Percentiles rank a stretch among this genome's conserved stretches.
Conservation (phyloP, 2,888 invertebrate species). For the Ellobium chinense region DNA sequence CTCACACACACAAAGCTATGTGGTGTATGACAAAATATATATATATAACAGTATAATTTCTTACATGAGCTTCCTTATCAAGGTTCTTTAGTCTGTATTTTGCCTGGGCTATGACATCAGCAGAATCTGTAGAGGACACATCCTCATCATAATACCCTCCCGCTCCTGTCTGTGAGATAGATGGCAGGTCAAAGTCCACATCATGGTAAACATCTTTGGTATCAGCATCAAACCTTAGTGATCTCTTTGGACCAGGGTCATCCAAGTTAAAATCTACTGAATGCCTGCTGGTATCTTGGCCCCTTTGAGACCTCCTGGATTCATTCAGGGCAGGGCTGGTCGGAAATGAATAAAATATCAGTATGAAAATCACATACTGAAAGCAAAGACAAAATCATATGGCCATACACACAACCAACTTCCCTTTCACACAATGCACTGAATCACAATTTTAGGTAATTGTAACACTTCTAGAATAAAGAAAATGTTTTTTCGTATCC, state of each 20-base stretch:
- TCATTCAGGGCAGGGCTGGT: slow-evolving; percentile 24
- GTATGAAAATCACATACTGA: not conserved
- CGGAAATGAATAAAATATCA: not conserved
- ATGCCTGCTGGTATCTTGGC: not conserved
- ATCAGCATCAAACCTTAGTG: slow-evolving; percentile 45
- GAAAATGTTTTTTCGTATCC: too few relatives aligned
- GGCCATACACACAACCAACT: too few relatives aligned
- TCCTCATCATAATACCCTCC: slow-evolving; percentile 62
- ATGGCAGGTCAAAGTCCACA: slow-evolving; percentile 61
- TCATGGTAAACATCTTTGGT: slow-evolving; percentile 61
- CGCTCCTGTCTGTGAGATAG: slow-evolving; percentile 45
- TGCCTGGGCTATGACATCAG: slow-evolving; percentile 73
- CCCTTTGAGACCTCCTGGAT: slow-evolving; percentile 20
- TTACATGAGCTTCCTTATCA: slow-evolving; percentile 75
- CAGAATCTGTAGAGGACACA: slow-evolving; percentile 64
- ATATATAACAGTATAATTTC: too few relatives aligned
- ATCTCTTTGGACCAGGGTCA: slow-evolving; percentile 29
- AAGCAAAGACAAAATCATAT: too few relatives aligned
- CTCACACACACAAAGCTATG: too few relatives aligned
- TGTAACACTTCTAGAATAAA: too few relatives aligned
- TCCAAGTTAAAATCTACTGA: slow-evolving; percentile 16
- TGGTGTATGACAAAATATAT: too few relatives aligned
- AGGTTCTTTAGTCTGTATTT: slow-evolving; percentile 72
- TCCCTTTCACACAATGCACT: too few relatives aligned
- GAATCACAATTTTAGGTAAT: too few relatives aligned